Base-by-base conservation (phyloP, 2,797 vertebrate genomes). In the Pseudomugil gertrudae region DNA sequence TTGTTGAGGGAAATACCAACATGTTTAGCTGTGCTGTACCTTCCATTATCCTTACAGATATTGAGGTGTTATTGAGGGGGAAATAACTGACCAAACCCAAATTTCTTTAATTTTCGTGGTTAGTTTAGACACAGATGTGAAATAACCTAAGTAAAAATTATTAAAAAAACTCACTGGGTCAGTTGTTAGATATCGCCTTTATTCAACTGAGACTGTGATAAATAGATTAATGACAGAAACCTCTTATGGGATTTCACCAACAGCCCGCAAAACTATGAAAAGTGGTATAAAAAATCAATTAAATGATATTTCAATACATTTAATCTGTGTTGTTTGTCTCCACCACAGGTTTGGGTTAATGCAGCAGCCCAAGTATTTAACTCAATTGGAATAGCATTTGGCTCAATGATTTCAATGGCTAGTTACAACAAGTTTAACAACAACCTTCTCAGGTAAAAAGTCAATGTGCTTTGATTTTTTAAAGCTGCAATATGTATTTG, bases 361-460 rank as follows among this genome's bases (percentile, higher is more conserved):
- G 94, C 94, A 35, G 92, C 94, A 14, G 90, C 91, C n/a, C 94
- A 94, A 82, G 89, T 95, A 30, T 94, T 95, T 70, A 94, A 93
- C 83, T 95, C 94, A 32, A 72, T 94, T 36, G 94, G 94, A 66
- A 90, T 94, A 53, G 88, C 90, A 4, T 94, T 92, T 55, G 94
- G 93, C 23, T 85, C 85, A 54, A 93, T 94, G 93, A 80, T 94
- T 51, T 94, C 93, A 0, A 90, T 94, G 91, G 87, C 94, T 1
- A 94, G 94, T 71, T 95, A 94, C 87, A 94, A 92, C 89, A 94
- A 93, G 62, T 94, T 91, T 69, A 88, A 90, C 86, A 92, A 94
- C 81, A 93, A 94, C 82, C 88, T 95, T 48, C 71, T 93, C 48
- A 92, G 90, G 93, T 94, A 83, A 78, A 27, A 3, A 50, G 27